Base-by-base conservation (phyloP, 2,797 vertebrate genomes). In the Astyanax mexicanus region DNA sequence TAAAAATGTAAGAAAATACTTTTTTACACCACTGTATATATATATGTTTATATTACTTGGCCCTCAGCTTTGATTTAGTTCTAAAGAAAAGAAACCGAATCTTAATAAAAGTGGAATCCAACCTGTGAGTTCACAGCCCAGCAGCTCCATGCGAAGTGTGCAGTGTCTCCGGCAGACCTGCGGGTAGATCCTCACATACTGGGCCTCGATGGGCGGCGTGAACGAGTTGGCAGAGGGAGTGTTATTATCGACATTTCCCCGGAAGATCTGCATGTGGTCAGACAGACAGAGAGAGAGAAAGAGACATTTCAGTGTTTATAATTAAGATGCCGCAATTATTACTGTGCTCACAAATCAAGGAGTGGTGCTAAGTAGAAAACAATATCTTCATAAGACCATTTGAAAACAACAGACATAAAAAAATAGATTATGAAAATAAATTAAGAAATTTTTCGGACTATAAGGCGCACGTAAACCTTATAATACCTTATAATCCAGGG, bases 111-210 rank as follows among this genome's bases (percentile, higher is more conserved):
- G 73, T 81, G 42, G 38, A 57, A 51, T 86, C 91, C 84, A 74
- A 98, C 98, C 98, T 83, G 97, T 95, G 9, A 99, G 90, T 84
- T 99, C 98, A 77, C 98, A 99, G 60, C 98, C 98, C 0, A 99
- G 95, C 35, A 99, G 95, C 85, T 99, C 98, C 97, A 99, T 97
- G 80, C 98, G 92, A 62, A 99, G 83, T 0, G 98, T 99, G 71
- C 98, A 99, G 85, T 99, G 98, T 80, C 97, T 95, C 87, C 97
- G 93, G 90, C 97, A 99, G 80, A 99, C 96, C 87, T 99, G 97
- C 4, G 98, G 98, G 88, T 99, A 99, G 80, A 99, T 94, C 68
- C 97, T 93, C 45, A 99, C 84, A 1, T 95, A 98, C 85, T 98
- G 98, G 1, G 96, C 95, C 88, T 98, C 95, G 62, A 99, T 95